A percentile compares a stretch with the other conserved stretches of the same genome.
These are phyloP conservation scores for Acanthopagrus latus DNA, from an alignment of 2,797 vertebrate species.

Conservation along the genomic window DNA sequence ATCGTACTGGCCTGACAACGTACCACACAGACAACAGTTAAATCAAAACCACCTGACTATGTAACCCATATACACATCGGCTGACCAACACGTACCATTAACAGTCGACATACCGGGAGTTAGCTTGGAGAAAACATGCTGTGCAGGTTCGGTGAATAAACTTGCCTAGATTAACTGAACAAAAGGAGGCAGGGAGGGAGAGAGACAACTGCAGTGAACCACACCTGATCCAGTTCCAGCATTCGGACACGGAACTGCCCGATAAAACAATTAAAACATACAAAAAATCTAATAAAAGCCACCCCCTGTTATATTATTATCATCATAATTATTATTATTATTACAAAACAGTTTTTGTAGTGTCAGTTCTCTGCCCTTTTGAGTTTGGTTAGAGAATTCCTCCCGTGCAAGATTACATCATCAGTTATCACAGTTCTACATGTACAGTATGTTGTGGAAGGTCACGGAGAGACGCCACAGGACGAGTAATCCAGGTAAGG, in stretches of 20 bases:
- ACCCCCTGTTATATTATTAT: slow-evolving; percentile 44
- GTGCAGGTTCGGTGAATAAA: slow-evolving; percentile 70
- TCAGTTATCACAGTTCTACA: slow-evolving; percentile 61
- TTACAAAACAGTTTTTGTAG: slow-evolving; percentile 67
- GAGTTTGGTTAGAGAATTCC: slow-evolving; percentile 60
- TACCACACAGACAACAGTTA: slow-evolving; percentile 69
- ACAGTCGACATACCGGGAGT: slow-evolving; percentile 71
- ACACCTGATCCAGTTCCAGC: slow-evolving; percentile 77
- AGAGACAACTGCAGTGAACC: slow-evolving; percentile 51
- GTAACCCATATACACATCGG: slow-evolving; percentile 67
- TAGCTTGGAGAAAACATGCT: slow-evolving; percentile 63
- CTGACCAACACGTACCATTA: slow-evolving; percentile 71
- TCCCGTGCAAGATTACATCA: slow-evolving; percentile 57
- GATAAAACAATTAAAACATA: slow-evolving; percentile 69
- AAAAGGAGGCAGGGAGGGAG: slow-evolving; percentile 48
- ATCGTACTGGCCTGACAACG: slow-evolving; percentile 61
- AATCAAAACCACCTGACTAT: slow-evolving; percentile 61
- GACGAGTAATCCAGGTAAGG: slow-evolving; percentile 30
- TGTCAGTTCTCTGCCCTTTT: slow-evolving; percentile 72
- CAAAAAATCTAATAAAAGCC: slow-evolving; percentile 68
- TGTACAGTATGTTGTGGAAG: slow-evolving; percentile 24
- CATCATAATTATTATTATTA: slow-evolving; percentile 23
- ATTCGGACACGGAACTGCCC: slow-evolving; percentile 62
- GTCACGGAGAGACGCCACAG: slow-evolving; percentile 36
- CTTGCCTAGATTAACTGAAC: slow-evolving; percentile 52